These are phyloP conservation scores for Rhorus exstirpatorius DNA, from an alignment of 2,888 invertebrate genomes.

Conservation along the genomic window DNA sequence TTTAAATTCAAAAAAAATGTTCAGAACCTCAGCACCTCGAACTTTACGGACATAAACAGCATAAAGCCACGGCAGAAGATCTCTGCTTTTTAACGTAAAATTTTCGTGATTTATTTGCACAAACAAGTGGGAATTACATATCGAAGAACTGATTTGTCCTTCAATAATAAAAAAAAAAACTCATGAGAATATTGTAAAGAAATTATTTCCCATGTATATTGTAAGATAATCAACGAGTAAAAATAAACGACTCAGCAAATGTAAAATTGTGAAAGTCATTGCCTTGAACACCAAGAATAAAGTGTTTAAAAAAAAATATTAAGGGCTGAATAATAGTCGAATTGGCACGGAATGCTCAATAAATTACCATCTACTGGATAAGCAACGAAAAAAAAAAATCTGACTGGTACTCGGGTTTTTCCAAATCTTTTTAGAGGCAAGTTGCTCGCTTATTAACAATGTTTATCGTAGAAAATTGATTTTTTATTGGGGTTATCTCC, in stretches of 20 bases:
- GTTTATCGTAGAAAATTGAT: constrained; percentile 74
- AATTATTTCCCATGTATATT: too few species aligned
- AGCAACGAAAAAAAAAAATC: not conserved
- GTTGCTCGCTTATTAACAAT: not conserved
- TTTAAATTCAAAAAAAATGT: not conserved
- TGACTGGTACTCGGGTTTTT: not conserved
- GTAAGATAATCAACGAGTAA: too few species aligned
- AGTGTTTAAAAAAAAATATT: not conserved
- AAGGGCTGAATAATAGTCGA: not conserved
- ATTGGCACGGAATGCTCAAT: not conserved
- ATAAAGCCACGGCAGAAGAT: too few species aligned
- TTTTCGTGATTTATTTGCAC: too few species aligned
- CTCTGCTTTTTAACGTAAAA: too few species aligned
- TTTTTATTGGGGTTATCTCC: constrained; percentile 87
- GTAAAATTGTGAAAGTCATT: not conserved
- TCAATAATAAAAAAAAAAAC: too few species aligned
- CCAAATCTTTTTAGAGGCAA: not conserved
- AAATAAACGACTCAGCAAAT: not conserved
- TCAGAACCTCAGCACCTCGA: not conserved
- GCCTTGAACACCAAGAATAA: too few species aligned
- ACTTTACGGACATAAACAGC: too few species aligned
- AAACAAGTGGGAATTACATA: too few species aligned
- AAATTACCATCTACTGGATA: not conserved
- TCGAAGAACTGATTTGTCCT: too few species aligned
- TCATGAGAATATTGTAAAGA: too few species aligned